Percentiles rank a stretch among this genome's conserved stretches.
Evolutionary conservation across 2,888 invertebrate species (phyloP).

Genomic region (Troides aeacus): DNA sequence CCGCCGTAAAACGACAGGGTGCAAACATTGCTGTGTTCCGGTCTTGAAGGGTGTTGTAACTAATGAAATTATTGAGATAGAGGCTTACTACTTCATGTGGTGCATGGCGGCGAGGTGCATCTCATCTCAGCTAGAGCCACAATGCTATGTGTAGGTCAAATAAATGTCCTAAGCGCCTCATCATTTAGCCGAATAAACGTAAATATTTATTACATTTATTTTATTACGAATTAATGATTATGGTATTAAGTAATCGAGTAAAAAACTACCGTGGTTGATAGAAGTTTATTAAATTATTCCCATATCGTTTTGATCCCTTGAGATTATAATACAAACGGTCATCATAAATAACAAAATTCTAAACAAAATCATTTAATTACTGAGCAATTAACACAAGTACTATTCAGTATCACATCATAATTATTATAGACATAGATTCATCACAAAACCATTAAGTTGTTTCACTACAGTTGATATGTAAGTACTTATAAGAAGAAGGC

Average conservation of each 20-base stretch:
- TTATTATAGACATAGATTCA: background rate
- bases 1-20: too few species aligned
- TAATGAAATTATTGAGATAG: too few species aligned
- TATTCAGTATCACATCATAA: constrained; percentile 10
- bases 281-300: constrained; percentile 16
- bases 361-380: constrained; percentile 10
- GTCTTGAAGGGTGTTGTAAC: too few species aligned
- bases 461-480: constrained; percentile 14
- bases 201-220: too few species aligned
- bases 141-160: too few species aligned
- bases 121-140: too few species aligned
- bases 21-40: too few species aligned
- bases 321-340: background rate
- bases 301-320: constrained; percentile 3
- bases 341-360: constrained; percentile 7
- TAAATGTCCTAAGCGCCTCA: too few species aligned
- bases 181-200: too few species aligned
- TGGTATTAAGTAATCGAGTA: background rate
- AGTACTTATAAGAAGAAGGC: constrained; percentile 20
- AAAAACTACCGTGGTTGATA: background rate
- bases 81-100: too few species aligned
- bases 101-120: too few species aligned
- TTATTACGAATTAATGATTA: too few species aligned
- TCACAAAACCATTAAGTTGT: background rate
- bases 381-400: constrained; percentile 23